phyloP scores from a whole-genome alignment of 2,888 invertebrate genomes.

The Ceratothoa steindachneri region DNA sequence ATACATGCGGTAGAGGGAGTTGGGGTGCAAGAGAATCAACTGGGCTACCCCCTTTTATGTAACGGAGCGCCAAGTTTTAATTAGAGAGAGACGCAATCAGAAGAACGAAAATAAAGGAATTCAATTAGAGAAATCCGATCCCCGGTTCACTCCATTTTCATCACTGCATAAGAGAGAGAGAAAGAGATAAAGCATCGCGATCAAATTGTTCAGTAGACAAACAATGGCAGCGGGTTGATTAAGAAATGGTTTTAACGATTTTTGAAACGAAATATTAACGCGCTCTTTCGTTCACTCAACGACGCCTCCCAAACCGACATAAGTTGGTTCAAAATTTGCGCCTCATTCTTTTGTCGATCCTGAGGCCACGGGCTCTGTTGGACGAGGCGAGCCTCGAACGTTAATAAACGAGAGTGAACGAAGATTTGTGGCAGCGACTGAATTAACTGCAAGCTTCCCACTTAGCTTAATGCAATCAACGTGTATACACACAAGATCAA shows the following conservation, averaged over 20 bases:
- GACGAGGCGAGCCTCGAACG: slow-evolving; percentile 33
- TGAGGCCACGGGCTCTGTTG: too few relatives aligned
- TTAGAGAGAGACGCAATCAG: slow-evolving; percentile 20
- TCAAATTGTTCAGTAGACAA: slow-evolving; percentile 41
- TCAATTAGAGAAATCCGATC: slow-evolving; percentile 45
- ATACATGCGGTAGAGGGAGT: too few relatives aligned
- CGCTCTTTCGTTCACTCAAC: slow-evolving; percentile 25
- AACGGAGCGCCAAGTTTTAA: slow-evolving; percentile 42
- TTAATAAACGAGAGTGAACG: background rate
- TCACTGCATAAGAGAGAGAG: slow-evolving; percentile 40
- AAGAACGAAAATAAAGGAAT: slow-evolving; percentile 40
- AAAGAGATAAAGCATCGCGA: too few relatives aligned
- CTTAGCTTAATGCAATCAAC: slow-evolving; percentile 47
- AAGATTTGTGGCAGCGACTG: slow-evolving; percentile 12
- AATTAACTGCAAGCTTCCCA: slow-evolving; percentile 46
- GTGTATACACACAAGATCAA: slow-evolving; percentile 46
- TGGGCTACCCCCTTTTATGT: too few relatives aligned
- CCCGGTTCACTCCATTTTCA: slow-evolving; percentile 34
- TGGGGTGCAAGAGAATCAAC: too few relatives aligned
- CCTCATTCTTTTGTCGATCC: too few relatives aligned
- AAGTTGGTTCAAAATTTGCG: too few relatives aligned
- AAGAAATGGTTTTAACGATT: slow-evolving; percentile 46
- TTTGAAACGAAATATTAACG: slow-evolving; percentile 24
- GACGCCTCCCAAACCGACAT: slow-evolving; percentile 17
- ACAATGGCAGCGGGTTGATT: slow-evolving; percentile 42